A percentile compares a stretch with the other conserved stretches of the same genome.
phyloP scores from a whole-genome alignment of 2,113 vertebrate species.

The Tylochromis polylepis region DNA sequence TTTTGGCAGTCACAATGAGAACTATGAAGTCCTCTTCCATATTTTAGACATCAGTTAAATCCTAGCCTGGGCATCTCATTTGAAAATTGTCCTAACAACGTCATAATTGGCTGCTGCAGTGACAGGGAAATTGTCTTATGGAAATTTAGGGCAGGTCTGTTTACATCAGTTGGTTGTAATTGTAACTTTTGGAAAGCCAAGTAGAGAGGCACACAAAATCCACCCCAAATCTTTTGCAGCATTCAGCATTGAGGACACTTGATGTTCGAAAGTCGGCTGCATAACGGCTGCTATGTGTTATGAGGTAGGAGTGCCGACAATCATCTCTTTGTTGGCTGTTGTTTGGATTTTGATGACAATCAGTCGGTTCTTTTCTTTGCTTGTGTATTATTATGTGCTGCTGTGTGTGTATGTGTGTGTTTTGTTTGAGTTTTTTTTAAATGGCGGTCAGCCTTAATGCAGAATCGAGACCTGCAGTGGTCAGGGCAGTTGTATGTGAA shows the following conservation, averaged over 20 bases:
- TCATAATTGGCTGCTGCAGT: not conserved
- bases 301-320: not conserved
- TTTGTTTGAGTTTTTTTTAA: not conserved
- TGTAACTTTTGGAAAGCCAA: not conserved
- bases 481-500: not conserved
- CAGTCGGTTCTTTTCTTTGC: not conserved
- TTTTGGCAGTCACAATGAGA: not conserved
- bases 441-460: not conserved
- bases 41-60: not conserved
- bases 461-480: not conserved
- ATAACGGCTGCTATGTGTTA: not conserved
- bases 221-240: not conserved
- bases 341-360: not conserved
- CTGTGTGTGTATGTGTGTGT: not conserved
- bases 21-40: not conserved
- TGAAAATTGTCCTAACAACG: not conserved
- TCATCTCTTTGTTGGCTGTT: not conserved
- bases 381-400: not conserved
- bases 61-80: not conserved
- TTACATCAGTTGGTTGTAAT: conserved; percentile 2
- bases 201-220: not conserved
- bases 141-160: not conserved
- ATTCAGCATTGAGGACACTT: not conserved
- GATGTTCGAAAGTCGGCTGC: not conserved
- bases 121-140: not conserved